These are phyloP conservation scores for Montipora efflorescens DNA, from an alignment of 64 coral and sea anemone genomes.

Conservation along the genomic window DNA sequence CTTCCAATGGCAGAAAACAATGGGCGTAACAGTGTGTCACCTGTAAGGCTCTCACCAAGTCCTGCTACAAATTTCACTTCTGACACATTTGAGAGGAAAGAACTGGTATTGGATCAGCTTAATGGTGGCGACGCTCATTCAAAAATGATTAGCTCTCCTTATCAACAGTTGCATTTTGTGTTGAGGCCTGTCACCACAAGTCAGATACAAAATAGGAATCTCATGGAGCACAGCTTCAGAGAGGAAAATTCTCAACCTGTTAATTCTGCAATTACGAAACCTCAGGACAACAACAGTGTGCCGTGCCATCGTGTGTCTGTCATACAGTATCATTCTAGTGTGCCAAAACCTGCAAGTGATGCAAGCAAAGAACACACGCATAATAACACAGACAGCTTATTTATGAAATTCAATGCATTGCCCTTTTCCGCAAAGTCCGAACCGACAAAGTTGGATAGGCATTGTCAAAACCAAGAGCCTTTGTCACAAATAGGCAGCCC, in stretches of 20 bases:
- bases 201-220: neutral
- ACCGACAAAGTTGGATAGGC: neutral
- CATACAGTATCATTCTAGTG: conserved; percentile 86
- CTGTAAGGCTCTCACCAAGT: neutral
- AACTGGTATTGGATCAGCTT: neutral
- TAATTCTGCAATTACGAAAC: neutral
- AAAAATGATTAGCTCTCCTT: neutral
- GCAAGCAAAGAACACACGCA: neutral
- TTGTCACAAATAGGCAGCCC: neutral
- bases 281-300: neutral
- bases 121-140: neutral
- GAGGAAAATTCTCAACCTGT: conserved; percentile 34
- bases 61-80: neutral
- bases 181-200: neutral
- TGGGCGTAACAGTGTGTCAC: neutral
- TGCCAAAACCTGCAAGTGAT: neutral
- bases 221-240: neutral
- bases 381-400: neutral
- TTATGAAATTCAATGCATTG: conserved; percentile 12
- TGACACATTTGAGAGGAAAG: neutral
- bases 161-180: neutral
- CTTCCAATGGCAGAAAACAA: neutral
- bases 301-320: conserved; percentile 84
- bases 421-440: neutral
- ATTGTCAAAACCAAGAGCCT: neutral